Evolutionary conservation across 1,140 invertebrate species (phyloP).

Genomic region (Dinothrombium tinctorium): DNA sequence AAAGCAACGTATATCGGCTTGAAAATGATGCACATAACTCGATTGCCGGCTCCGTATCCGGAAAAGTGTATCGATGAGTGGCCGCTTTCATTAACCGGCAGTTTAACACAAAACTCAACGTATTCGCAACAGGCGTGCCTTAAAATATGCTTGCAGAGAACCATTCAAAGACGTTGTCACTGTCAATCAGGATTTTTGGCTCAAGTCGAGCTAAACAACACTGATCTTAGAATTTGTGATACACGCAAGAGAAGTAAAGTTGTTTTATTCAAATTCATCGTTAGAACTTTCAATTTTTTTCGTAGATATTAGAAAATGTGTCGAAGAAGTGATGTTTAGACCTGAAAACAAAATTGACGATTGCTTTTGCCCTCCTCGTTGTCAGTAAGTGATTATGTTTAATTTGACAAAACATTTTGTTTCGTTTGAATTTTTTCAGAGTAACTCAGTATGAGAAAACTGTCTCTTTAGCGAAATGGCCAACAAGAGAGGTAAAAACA

Average conservation of each 20-base stretch:
- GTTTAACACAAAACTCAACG: constrained; percentile 9
- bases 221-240: constrained; percentile 11
- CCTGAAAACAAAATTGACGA: constrained; percentile 10
- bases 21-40: constrained; percentile 14
- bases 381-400: constrained; percentile 7
- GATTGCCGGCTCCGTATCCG: constrained; percentile 12
- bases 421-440: neutral
- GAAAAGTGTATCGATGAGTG: constrained; percentile 13
- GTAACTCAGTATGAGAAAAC: constrained; percentile 14
- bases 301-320: constrained; percentile 9
- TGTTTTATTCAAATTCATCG: neutral
- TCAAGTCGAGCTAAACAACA: constrained; percentile 10
- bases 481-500: constrained; percentile 10
- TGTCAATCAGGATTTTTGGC: constrained; percentile 12
- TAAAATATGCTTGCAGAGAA: constrained; percentile 12
- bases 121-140: constrained; percentile 13
- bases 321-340: constrained; percentile 13
- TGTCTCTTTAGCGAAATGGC: constrained; percentile 12
- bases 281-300: neutral
- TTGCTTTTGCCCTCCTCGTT: constrained; percentile 12
- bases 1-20: constrained; percentile 12
- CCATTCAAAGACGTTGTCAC: constrained; percentile 11
- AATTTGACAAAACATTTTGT: neutral
- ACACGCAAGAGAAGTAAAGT: constrained; percentile 4
- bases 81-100: constrained; percentile 6